Evolutionary conservation across 2,888 invertebrate species (phyloP), one percentile per base, ranked within the genome.

Genomic region (Aspidiotus rigidus): DNA sequence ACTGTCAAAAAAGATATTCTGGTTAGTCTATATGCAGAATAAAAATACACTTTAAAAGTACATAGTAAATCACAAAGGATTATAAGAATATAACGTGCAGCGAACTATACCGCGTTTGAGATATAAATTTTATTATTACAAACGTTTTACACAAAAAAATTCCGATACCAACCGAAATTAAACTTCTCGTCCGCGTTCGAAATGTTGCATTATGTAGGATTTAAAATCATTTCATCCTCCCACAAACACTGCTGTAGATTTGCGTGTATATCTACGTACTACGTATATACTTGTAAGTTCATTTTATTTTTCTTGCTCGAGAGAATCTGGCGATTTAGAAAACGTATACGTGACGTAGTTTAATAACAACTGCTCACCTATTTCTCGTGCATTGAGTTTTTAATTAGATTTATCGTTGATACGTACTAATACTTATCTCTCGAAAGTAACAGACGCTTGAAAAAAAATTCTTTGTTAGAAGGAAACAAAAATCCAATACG

Each of bases 101-200:
- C 28, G 28, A 28, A 28, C 28, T 28, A 28, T 28, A 42, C 40
- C 39, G 39, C 60, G 49, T 67, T 59, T 13, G 42, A 57, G 59
- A 60, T 67, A 67, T 67, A 67, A 67, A 67, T 67, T 67, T 67
- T 67, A 67, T 67, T 67, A 67, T 67, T 67, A 67, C 67, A 59
- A 57, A 57, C 67, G 67, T 60, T 66, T 66, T 66, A 66, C 64
- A 66, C 60, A 53, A 28, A 28, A 28, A 59, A 67, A 67, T 67
- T 67, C 67, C 67, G 44, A 67, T 66, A 56, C 15, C 54, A 59
- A 67, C 49, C 17, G 42, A 60, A 60, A 59, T 67, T 67, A 49
- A 60, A 60, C 60, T 67, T 67, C 53, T 57, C 59, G 67, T 67
- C 60, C 53, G 67, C 67, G 49, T 49, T 59, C 49, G 49, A 49